phyloP scores from a whole-genome alignment of 1,140 invertebrate genomes.

The Dreissena polymorpha region DNA sequence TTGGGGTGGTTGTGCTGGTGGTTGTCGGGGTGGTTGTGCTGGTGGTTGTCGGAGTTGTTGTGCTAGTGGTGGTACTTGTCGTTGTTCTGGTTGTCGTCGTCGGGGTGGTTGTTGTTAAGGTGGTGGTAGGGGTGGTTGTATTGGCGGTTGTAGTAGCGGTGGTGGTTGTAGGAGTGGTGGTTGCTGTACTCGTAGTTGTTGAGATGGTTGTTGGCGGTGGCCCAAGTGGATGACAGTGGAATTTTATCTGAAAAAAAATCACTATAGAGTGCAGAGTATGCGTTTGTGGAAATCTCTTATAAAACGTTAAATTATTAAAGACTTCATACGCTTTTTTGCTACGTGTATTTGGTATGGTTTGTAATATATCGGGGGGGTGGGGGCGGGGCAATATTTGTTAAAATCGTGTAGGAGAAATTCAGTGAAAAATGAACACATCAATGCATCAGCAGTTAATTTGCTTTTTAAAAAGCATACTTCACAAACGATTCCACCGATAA shows the following conservation, averaged over 20 bases:
- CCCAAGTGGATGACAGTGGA: conserved; percentile 28
- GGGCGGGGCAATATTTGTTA: too few species aligned
- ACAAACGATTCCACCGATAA: too few species aligned
- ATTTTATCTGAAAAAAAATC: conserved; percentile 36
- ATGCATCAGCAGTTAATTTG: too few species aligned
- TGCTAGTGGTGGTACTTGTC: conserved; percentile 3
- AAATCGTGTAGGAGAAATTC: too few species aligned
- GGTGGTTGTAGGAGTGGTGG: conserved; percentile 2
- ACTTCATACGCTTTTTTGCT: too few species aligned
- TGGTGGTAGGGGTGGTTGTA: conserved; percentile 20
- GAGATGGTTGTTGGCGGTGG: conserved; percentile 1
- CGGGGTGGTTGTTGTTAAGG: conserved; percentile 17
- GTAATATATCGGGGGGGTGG: too few species aligned
- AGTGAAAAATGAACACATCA: too few species aligned
- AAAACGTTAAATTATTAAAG: too few species aligned
- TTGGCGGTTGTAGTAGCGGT: conserved; percentile 5
- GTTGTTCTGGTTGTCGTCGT: conserved; percentile 16
- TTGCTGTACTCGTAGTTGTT: conserved; percentile 7
- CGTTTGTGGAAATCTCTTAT: too few species aligned
- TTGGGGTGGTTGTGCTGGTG: too few species aligned
- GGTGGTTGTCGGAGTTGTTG: conserved; percentile 5
- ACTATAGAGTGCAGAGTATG: background rate
- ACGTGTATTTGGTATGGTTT: too few species aligned
- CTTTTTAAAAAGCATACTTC: too few species aligned
- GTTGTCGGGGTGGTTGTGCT: background rate